phyloP scores from a whole-genome alignment of 2,113 vertebrate genomes.

The Thamnophis sirtalis region DNA sequence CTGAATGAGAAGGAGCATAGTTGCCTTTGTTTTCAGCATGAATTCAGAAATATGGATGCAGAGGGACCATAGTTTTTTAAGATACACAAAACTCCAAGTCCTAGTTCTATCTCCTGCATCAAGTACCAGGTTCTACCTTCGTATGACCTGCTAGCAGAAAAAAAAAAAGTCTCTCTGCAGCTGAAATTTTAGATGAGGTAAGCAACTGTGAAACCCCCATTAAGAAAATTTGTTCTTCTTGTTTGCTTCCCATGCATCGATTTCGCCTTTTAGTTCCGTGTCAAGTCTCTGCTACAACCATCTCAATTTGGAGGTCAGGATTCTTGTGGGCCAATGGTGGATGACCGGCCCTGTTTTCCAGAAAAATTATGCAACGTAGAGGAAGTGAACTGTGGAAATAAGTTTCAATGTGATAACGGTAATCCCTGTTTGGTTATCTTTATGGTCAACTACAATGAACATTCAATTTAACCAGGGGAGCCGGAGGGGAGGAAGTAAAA shows the following conservation, averaged over 20 bases:
- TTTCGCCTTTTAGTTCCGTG: slow-evolving; percentile 67
- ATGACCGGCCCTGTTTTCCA: slow-evolving; percentile 70
- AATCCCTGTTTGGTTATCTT: background rate
- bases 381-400: slow-evolving; percentile 66
- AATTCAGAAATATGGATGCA: background rate
- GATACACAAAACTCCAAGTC: background rate
- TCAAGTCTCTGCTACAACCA: slow-evolving; percentile 67
- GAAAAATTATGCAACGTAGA: slow-evolving; percentile 73
- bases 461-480: background rate
- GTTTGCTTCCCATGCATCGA: background rate
- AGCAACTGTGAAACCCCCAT: background rate
- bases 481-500: background rate
- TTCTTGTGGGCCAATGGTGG: slow-evolving; percentile 71
- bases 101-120: background rate
- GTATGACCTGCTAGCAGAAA: background rate
- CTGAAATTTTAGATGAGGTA: background rate
- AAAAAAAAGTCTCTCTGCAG: no score
- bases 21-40: background rate
- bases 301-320: slow-evolving; percentile 77
- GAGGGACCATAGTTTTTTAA: background rate
- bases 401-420: slow-evolving; percentile 81
- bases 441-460: background rate
- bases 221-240: background rate
- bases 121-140: background rate
- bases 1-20: background rate